These are phyloP conservation scores for Macropus fuliginosus DNA, from an alignment of 2,797 vertebrate species.

Conservation along the genomic window DNA sequence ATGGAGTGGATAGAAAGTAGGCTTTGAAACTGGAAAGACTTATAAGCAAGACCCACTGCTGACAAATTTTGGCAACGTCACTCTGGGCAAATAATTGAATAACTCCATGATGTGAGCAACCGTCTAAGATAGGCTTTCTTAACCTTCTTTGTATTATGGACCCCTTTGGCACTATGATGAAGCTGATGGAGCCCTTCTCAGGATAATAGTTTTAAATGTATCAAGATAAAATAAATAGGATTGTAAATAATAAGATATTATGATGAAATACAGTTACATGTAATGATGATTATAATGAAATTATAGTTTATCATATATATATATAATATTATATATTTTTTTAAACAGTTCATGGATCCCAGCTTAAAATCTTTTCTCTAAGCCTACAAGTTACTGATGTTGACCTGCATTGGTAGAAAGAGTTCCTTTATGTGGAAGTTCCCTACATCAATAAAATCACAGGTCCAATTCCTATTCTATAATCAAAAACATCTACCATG, in stretches of 20 bases:
- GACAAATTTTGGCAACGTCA: no score
- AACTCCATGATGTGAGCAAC: no score
- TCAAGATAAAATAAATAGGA: background rate
- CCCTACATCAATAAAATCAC: background rate
- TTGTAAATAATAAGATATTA: background rate
- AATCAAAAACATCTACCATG: background rate
- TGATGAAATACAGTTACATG: background rate
- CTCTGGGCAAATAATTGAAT: no score
- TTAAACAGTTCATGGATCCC: background rate
- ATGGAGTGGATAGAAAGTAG: no score
- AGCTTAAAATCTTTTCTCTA: background rate
- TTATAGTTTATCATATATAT: background rate
- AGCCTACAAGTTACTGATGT: no score
- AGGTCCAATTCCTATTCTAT: background rate
- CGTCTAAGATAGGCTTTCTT: no score
- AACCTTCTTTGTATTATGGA: background rate
- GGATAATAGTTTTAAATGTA: background rate
- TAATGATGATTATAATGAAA: background rate
- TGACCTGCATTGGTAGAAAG: background rate
- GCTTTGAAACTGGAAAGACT: no score
- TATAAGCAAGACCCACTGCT: no score
- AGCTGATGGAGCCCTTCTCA: background rate
- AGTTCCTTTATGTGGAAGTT: background rate
- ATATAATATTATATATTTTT: background rate
- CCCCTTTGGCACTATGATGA: background rate